Evolutionary conservation across 2,888 invertebrate genomes (phyloP).

Genomic region (Phyto melanocephala): DNA sequence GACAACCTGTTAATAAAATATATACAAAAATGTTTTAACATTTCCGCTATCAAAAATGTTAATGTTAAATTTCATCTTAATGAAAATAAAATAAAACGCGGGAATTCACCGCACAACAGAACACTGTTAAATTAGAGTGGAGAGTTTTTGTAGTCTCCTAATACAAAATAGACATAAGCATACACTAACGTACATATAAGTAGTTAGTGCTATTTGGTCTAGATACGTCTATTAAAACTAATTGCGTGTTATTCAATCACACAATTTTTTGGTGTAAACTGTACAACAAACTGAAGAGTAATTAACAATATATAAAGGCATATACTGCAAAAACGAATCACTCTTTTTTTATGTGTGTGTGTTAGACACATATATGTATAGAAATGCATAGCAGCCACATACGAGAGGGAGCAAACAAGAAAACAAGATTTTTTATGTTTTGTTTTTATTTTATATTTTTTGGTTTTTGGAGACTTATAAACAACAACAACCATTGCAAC

Average conservation of each 20-base stretch:
- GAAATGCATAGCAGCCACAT: slow-evolving; percentile 55
- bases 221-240: slow-evolving; percentile 60
- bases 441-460: slow-evolving; percentile 51
- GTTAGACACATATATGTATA: slow-evolving; percentile 61
- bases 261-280: slow-evolving; percentile 64
- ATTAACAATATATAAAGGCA: slow-evolving; percentile 62
- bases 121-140: slow-evolving; percentile 47
- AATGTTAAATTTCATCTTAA: slow-evolving; percentile 20
- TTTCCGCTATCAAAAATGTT: slow-evolving; percentile 27
- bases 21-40: slow-evolving; percentile 15
- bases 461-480: slow-evolving; percentile 53
- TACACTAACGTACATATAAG: background rate
- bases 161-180: background rate
- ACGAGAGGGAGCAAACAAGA: slow-evolving; percentile 20
- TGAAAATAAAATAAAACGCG: slow-evolving; percentile 55
- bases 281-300: slow-evolving; percentile 63
- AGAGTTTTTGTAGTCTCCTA: slow-evolving; percentile 42
- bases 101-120: slow-evolving; percentile 50
- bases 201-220: slow-evolving; percentile 30
- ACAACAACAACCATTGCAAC: slow-evolving; percentile 14
- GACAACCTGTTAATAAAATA: slow-evolving; percentile 50
- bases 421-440: slow-evolving; percentile 63
- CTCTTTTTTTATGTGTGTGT: slow-evolving; percentile 48
- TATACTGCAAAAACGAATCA: slow-evolving; percentile 59
- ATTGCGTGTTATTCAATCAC: slow-evolving; percentile 65